A percentile compares a stretch with the other conserved stretches of the same genome.
phyloP scores from a whole-genome alignment of 1,140 invertebrate genomes.

The Drosophila elegans region DNA sequence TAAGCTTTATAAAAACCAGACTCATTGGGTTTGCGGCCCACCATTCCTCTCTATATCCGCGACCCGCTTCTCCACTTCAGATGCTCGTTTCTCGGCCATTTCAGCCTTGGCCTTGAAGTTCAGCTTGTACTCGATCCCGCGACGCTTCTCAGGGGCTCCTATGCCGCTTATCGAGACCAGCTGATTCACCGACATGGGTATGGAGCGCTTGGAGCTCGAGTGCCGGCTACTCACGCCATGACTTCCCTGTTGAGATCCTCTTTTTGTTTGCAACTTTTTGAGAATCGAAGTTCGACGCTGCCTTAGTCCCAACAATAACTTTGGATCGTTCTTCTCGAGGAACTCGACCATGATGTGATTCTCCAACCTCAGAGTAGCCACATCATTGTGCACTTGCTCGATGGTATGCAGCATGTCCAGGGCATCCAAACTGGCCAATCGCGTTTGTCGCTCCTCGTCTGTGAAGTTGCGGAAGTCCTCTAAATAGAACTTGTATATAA shows the following conservation, averaged over 20 bases:
- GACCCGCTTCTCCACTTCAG: slow-evolving; percentile 72
- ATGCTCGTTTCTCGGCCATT: slow-evolving; percentile 68
- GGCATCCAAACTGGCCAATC: slow-evolving; percentile 49
- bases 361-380: slow-evolving; percentile 65
- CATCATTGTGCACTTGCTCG: slow-evolving; percentile 55
- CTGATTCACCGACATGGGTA: slow-evolving; percentile 37
- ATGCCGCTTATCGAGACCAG: slow-evolving; percentile 8
- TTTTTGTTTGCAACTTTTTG: slow-evolving; percentile 29
- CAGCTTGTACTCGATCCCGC: slow-evolving; percentile 51
- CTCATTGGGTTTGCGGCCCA: not conserved
- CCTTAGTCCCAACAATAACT: slow-evolving; percentile 62
- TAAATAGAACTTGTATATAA: slow-evolving; percentile 52
- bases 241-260: not conserved
- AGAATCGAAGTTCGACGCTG: slow-evolving; percentile 64
- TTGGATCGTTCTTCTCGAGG: slow-evolving; percentile 80
- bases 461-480: slow-evolving; percentile 39
- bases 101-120: slow-evolving; percentile 77
- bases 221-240: slow-evolving; percentile 36
- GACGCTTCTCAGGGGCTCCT: slow-evolving; percentile 30
- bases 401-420: slow-evolving; percentile 69
- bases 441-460: slow-evolving; percentile 33
- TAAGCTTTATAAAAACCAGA: not conserved
- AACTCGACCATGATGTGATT: slow-evolving; percentile 76
- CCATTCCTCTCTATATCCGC: slow-evolving; percentile 72
- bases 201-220: slow-evolving; percentile 64